Base-by-base conservation (phyloP, 30 jellyfish, hydroid and myxozoan genomes). In the Aurelia aurita region DNA sequence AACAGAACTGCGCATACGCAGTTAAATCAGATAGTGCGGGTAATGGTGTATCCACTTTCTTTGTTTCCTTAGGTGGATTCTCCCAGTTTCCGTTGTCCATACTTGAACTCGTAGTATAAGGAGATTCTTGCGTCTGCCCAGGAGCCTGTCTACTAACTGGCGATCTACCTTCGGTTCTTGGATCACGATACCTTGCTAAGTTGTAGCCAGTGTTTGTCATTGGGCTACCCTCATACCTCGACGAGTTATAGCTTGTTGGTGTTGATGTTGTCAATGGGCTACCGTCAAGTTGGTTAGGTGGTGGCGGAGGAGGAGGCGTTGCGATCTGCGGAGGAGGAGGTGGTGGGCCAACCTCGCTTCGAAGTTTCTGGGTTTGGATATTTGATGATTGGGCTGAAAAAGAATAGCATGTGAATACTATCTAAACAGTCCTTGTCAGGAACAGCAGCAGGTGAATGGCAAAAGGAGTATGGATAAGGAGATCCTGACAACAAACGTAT, bases 251-350 rank as follows among this genome's bases (percentile, higher is more conserved):
- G 51, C 51, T 39, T 39, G 51, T 5, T 39, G 51, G 51, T 39
- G 51, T 39, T 39, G 51, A 4, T 5, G 51, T 31, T 32, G 93
- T 23, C 80, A 39, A 29, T 10, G 87, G 54, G 53, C 82, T 70
- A 1, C 60, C 51, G 70, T 83, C 93, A 14, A 57, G 3, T 21
- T 69, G 93, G 49, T 83, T 49, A 0, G 93, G 93, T n/a, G 93
- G 96, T 19, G 96, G 96, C 49, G 96, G 96, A 35, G 96, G 96
- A 10, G 96, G 96, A 0, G 96, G 96, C 2, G 96, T 77, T 7
- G 96, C 85, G 35, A 67, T 28, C 26, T 69, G 95, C 5, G 96
- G 97, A n/a, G 96, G 98, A 10, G 98, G 98, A 6, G 97, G 97
- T 19, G 98, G 98, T 4, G 96, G 96, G 10, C 93, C 91, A 8